Base-by-base conservation (phyloP, 92 coral and sea anemone genomes). In the Siderastrea radians region DNA sequence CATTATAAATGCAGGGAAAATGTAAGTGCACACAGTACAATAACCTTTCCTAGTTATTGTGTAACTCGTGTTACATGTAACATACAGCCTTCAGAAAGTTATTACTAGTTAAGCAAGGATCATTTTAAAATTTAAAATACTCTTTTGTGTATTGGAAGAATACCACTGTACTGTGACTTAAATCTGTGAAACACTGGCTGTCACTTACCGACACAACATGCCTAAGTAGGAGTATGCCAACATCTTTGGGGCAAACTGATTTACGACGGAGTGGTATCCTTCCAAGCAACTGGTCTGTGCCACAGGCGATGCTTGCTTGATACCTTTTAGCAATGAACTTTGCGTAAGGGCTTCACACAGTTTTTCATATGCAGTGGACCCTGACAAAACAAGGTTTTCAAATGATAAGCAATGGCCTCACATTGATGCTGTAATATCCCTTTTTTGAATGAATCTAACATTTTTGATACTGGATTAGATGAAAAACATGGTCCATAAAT, bases 171-270 rank as follows among this genome's bases (percentile, higher is more conserved):
- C 68, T 63, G 68, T 3, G 68, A 3, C 15, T 63, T 63, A 26
- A 15, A 43, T 13, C 68, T 71, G 26, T n/a, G 43, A 26, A 3
- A 71, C 13, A 51, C 51, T 71, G 43, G 53, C 78, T 63, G 38
- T 63, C 68, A 63, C 68, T 81, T 69, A 90, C 96, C 96, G 87
- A 77, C 85, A 60, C 15, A 70, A 76, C 92, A 94, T 94, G 46
- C 97, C 97, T 64, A 86, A 82, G 68, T 88, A 85, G 6, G 95
- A 88, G 79, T 15, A 92, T 63, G 90, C 87, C 12, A 79, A 50
- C 97, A 94, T 94, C 60, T 94, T 91, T n/a, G 93, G 97, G 3
- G 95, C 95, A 66, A 91, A 94, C 49, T 94, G 96, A 79, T 94
- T 94, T 0, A 94, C 80, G 4, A 89, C 95, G 1, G 94, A 91